phyloP scores from a whole-genome alignment of 2,797 vertebrate species.

The Scolopax rusticola region DNA sequence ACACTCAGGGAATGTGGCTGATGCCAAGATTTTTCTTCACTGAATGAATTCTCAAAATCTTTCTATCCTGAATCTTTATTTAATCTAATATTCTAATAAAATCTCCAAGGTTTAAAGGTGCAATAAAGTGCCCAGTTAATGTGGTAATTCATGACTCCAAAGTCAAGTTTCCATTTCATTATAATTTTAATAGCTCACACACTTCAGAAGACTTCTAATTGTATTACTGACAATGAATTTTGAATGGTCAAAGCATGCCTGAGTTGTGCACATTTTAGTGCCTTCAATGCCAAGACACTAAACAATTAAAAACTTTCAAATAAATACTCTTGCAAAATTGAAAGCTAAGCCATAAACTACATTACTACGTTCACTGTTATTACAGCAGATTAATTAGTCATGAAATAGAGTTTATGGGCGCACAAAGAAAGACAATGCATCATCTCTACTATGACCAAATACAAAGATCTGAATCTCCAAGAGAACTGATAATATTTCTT shows the following conservation, averaged over 20 bases:
- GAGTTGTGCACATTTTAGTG: background rate
- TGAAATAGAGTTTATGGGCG: background rate
- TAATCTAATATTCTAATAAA: conserved; percentile 20
- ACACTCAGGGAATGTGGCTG: background rate
- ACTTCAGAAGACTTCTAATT: conserved; percentile 17
- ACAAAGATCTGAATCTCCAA: background rate
- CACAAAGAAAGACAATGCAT: background rate
- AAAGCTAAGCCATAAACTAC: background rate
- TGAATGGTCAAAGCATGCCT: background rate
- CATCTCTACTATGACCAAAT: background rate
- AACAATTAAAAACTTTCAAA: conserved; percentile 2
- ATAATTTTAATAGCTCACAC: conserved; percentile 8
- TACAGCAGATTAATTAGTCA: background rate
- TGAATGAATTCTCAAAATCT: background rate
- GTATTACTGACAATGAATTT: background rate
- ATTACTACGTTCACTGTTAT: background rate
- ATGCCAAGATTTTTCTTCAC: background rate
- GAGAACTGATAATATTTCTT: background rate
- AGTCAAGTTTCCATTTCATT: background rate
- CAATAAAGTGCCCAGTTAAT: background rate
- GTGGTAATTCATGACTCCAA: conserved; percentile 26
- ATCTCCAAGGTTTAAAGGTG: background rate
- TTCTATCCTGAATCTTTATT: background rate
- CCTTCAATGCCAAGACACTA: background rate
- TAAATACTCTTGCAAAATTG: background rate